Evolutionary conservation across 2,113 vertebrate species (phyloP), one percentile per base, ranked within the genome.

Genomic region (Merops nubicus): DNA sequence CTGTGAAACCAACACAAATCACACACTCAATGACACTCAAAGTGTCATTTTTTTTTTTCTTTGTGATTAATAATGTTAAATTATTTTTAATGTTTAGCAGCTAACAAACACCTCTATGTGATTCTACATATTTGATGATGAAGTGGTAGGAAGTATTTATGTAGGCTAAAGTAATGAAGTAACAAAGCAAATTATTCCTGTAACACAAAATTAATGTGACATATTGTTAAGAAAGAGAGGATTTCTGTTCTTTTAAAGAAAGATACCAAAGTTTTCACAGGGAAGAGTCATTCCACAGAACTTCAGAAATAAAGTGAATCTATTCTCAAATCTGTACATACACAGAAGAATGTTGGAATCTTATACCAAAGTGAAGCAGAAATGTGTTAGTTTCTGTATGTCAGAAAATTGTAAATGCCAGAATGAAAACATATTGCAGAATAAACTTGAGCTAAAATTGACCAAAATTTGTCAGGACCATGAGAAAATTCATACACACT

Each of bases 171-270:
- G 16, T 56, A 53, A 10, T 48, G 31, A 53, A 48, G 2, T 43
- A 65, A 53, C 0, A 2, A 62, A 47, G 51, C 1, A 82, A 82
- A 59, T 1, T 3, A 31, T n/a, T 78, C 6, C 18, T 23, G 2
- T 28, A 72, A 70, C 4, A 1, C 43, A 63, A 79, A 82, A 68
- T 19, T 38, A 5, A 94, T 36, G 62, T 53, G 31, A 4, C 63
- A 4, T 45, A 63, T 10, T 21, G 6, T 63, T 92, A 59, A 79
- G 38, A 63, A 6, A 25, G 21, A 64, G 14, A 63, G 76, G 12
- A 22, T 53, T 50, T 45, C 0, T 67, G 8, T 18, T 34, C 8
- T 74, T 43, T 7, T 3, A 3, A 38, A 62, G 12, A 53, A 53
- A 53, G 3, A 63, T 70, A 62, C 5, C 28, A 28, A 68, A 45